Conservation (phyloP, 1,140 invertebrate genomes). For the Drosophila nigromelanica region DNA sequence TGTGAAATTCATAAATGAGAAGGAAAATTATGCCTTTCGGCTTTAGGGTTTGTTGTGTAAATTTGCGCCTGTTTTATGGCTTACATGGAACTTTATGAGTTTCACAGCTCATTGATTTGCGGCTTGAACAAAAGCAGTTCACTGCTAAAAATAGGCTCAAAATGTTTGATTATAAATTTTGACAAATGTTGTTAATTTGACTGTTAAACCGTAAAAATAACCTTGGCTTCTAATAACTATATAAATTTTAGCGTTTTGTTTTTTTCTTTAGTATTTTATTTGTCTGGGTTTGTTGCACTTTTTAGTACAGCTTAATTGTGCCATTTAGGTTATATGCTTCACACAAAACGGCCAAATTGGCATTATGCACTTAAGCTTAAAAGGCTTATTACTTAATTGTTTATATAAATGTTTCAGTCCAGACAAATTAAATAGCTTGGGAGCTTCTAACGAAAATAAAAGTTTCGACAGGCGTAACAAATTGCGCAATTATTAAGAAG, state of each 20-base stretch:
- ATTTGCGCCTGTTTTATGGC: slow-evolving; percentile 15
- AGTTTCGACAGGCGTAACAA: slow-evolving; percentile 55
- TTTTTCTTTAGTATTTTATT: background rate
- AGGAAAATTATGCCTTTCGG: slow-evolving; percentile 1
- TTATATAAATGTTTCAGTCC: slow-evolving; percentile 52
- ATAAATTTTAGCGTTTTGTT: background rate
- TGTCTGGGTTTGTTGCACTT: slow-evolving; percentile 21
- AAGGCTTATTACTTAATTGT: slow-evolving; percentile 41
- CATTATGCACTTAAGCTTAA: slow-evolving; percentile 57
- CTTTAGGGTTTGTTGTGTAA: slow-evolving; percentile 3
- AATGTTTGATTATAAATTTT: slow-evolving; percentile 29
- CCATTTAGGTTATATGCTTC: slow-evolving; percentile 32
- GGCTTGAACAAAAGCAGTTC: slow-evolving; percentile 31
- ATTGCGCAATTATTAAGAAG: slow-evolving; percentile 46
- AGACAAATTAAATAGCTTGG: slow-evolving; percentile 32
- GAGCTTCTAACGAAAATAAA: slow-evolving; percentile 41
- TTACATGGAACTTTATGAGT: slow-evolving; percentile 47
- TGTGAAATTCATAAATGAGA: slow-evolving; percentile 54
- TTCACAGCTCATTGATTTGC: slow-evolving; percentile 47
- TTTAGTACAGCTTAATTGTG: slow-evolving; percentile 38
- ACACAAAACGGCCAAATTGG: slow-evolving; percentile 44
- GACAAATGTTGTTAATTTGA: slow-evolving; percentile 58
- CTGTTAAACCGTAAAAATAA: slow-evolving; percentile 35
- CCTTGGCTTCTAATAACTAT: slow-evolving; percentile 33
- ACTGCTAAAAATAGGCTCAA: slow-evolving; percentile 3